Evolutionary conservation across 2,797 vertebrate genomes (phyloP).

Genomic region (Hydrophis major): DNA sequence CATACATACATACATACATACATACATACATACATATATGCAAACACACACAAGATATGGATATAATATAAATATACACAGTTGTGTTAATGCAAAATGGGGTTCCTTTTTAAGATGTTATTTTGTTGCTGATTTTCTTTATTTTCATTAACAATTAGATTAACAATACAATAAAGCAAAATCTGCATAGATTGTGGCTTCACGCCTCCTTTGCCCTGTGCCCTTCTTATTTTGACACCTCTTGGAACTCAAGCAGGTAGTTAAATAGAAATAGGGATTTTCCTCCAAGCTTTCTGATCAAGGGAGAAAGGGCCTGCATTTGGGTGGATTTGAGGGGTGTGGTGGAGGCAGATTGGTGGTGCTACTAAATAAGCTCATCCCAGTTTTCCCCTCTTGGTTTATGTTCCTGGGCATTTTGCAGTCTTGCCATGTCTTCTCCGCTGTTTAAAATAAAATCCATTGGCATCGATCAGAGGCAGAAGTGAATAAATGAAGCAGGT

Average conservation of each 20-base stretch:
- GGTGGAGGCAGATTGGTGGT: not conserved
- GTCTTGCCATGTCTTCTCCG: conserved; percentile 18
- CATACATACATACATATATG: not conserved
- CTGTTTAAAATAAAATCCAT: conserved; percentile 25
- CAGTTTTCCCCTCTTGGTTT: not conserved
- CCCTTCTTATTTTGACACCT: not conserved
- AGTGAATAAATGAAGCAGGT: conserved; percentile 37
- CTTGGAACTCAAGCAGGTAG: not conserved
- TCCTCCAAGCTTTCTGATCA: not conserved
- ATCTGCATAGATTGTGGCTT: not conserved
- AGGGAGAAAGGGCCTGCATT: not conserved
- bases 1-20: too few species aligned
- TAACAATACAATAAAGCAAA: not conserved
- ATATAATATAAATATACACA: not conserved
- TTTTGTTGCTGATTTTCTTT: not conserved
- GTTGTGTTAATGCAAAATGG: not conserved
- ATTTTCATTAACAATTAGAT: not conserved
- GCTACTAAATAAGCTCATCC: not conserved
- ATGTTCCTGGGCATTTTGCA: conserved; percentile 17
- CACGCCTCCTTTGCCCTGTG: too few species aligned
- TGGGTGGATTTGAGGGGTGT: not conserved
- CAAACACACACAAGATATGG: not conserved
- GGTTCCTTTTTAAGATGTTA: not conserved
- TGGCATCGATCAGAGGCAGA: conserved; percentile 37
- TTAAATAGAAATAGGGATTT: not conserved